Conservation (phyloP, 2,113 vertebrate genomes). For the Apodemus speciosus region DNA sequence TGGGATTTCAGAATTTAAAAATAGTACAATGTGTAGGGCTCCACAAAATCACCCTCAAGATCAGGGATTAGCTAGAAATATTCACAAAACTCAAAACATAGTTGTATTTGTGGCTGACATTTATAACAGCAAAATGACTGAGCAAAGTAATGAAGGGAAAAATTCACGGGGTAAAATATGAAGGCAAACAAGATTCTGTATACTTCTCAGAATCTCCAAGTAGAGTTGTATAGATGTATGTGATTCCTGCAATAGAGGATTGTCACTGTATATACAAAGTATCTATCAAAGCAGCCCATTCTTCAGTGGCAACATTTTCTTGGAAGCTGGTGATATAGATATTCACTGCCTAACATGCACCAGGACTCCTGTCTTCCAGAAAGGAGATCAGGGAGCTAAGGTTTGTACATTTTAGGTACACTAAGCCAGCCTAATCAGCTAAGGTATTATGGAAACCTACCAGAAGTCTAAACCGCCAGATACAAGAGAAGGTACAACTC, state of each 20-base stretch:
- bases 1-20: constrained; percentile 39
- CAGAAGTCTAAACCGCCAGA: not conserved
- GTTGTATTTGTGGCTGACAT: constrained; percentile 16
- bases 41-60: not conserved
- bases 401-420: not conserved
- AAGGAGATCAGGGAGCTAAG: not conserved
- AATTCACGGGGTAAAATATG: not conserved
- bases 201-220: not conserved
- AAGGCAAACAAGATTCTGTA: too few relatives aligned
- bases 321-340: not conserved
- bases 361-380: not conserved
- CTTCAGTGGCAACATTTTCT: not conserved
- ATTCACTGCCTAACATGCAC: not conserved
- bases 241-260: not conserved
- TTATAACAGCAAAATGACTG: constrained; percentile 8
- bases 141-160: not conserved
- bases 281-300: not conserved
- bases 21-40: constrained; percentile 9
- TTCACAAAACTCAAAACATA: constrained; percentile 35
- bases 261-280: not conserved
- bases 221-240: not conserved
- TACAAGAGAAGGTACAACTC: not conserved
- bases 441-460: not conserved
- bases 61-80: constrained; percentile 30
- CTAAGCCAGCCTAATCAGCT: not conserved